Conservation (phyloP, 2,888 invertebrate species). For the Neoitamus cyanurus region DNA sequence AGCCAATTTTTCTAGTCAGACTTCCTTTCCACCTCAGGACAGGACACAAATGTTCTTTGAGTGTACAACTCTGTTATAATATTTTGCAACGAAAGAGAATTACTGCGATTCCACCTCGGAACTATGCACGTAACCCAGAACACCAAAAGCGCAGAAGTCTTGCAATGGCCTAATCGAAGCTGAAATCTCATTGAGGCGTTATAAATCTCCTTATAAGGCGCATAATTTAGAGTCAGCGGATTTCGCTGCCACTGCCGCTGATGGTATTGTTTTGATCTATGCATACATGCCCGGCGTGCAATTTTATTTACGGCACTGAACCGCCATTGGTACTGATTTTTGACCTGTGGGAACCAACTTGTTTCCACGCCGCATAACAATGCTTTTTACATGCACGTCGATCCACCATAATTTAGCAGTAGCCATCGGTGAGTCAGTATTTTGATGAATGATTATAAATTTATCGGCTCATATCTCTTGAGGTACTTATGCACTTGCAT, state of each 20-base stretch:
- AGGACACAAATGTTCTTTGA: neutral
- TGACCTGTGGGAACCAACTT: conserved; percentile 33
- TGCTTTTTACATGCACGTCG: neutral
- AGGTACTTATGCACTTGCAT: neutral
- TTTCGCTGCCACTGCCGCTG: conserved; percentile 22
- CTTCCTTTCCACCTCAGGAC: too few species aligned
- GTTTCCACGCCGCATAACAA: neutral
- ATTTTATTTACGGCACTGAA: conserved; percentile 35
- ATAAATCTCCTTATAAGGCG: conserved; percentile 50
- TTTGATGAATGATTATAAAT: neutral
- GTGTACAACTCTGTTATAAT: neutral
- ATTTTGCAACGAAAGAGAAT: neutral
- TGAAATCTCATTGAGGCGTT: conserved; percentile 47
- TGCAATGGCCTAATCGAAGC: conserved; percentile 24
- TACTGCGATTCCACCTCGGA: neutral
- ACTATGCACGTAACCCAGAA: neutral
- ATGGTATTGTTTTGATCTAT: conserved; percentile 42
- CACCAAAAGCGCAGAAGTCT: conserved; percentile 5
- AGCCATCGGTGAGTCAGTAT: neutral
- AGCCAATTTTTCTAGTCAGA: too few species aligned
- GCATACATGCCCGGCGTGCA: neutral
- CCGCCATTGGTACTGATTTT: conserved; percentile 2
- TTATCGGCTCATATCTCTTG: neutral
- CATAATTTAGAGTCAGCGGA: conserved; percentile 42
- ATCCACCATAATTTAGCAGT: neutral